Base-by-base conservation (phyloP, 23 tunicate species). In the Aplidium turbinatum region DNA sequence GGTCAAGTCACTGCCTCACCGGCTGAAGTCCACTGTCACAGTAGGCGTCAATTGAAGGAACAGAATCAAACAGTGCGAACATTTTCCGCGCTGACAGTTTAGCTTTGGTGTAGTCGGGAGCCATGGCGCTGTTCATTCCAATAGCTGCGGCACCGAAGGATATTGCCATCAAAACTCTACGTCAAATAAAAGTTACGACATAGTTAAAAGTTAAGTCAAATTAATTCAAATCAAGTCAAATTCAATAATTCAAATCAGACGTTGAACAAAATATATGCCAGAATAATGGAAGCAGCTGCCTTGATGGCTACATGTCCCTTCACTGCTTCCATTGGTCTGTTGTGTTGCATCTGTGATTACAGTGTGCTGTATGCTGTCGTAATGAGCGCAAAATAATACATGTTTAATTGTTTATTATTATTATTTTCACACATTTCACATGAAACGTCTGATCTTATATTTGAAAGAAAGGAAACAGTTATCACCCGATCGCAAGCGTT, bases 91-190 rank as follows among this genome's bases (percentile, higher is more conserved):
- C 97, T 3, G 97, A 75, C 16, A 85, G 64, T 63, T 83, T 66
- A 1, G 97, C 97, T 54, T 84, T 84, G 0, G 82, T 87, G 55
- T 50, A 91, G 68, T 91, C 86, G 11, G 97, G 91, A 19, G 91
- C 86, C 23, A 85, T 78, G 0, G 89, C 72, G 40, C 87, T 78
- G 46, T 80, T 81, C 68, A 85, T 87, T 1, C 85, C 98, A 16
- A 85, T 87, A 9, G 98, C 89, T 93, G 86, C 79, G 0, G 98
- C 90, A 0, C 98, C 98, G 58, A 92, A 85, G 21, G 86, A 62
- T 33, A 92, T 81, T 1, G 98, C 98, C 50, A 79, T 80, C 34
- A 92, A 76, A 19, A 92, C 98, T 35, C 95, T 87, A n/a, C n/a
- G n/a, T n/a, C n/a, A n/a, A n/a, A n/a, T n/a, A 25, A 11, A 54